Conservation (phyloP, 2,113 vertebrate genomes). For the Microcebus lehilahytsara region DNA sequence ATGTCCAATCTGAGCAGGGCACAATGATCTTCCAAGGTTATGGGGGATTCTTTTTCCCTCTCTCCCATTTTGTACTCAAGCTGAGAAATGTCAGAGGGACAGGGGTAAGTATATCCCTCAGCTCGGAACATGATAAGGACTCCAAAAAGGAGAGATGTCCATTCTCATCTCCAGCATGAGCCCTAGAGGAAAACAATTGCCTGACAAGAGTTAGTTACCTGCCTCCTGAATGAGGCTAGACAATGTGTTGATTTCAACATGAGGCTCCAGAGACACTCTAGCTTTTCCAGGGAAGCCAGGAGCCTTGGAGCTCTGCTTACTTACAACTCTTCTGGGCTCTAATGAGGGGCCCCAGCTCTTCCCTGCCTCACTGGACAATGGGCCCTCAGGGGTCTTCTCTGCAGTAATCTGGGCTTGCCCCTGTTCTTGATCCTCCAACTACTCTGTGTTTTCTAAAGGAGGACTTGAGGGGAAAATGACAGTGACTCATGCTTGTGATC, state of each 20-base stretch:
- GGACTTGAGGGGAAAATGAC: not conserved
- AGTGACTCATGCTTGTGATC: not conserved
- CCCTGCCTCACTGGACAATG: not conserved
- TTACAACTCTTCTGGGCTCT: not conserved
- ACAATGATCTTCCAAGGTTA: not conserved
- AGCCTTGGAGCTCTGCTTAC: not conserved
- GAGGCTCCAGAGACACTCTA: not conserved
- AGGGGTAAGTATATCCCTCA: not conserved
- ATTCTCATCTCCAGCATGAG: not conserved
- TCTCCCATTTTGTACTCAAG: not conserved
- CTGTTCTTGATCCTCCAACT: not conserved
- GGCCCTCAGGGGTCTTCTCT: not conserved
- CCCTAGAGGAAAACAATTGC: not conserved
- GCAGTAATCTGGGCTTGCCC: not conserved
- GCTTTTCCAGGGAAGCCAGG: not conserved
- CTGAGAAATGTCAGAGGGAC: not conserved
- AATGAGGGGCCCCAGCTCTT: not conserved
- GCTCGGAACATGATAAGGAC: not conserved
- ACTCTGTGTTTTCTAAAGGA: constrained; percentile 6
- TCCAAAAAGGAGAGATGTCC: not conserved
- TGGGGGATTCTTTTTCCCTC: not conserved
- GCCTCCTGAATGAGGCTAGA: not conserved
- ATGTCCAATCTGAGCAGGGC: not conserved
- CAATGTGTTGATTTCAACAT: not conserved
- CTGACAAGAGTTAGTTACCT: not conserved